These are phyloP conservation scores for Karalla daura DNA, from an alignment of 2,797 vertebrate species.

Conservation along the genomic window DNA sequence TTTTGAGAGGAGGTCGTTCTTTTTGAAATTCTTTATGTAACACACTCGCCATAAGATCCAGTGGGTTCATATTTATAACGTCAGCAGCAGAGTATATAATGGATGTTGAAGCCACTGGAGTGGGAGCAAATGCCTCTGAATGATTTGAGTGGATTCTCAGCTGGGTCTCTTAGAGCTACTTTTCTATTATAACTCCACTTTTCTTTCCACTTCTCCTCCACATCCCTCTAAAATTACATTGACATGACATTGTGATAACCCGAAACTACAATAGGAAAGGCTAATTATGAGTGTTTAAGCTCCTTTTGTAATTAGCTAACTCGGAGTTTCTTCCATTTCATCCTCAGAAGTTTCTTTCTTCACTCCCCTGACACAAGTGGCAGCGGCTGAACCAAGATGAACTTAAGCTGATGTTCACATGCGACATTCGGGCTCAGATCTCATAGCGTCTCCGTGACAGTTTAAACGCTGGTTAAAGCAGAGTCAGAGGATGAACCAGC, in stretches of 20 bases:
- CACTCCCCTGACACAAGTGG: slow-evolving; percentile 46
- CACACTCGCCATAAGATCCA: neutral
- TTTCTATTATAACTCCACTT: slow-evolving; percentile 61
- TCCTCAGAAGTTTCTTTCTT: slow-evolving; percentile 62
- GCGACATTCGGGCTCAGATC: slow-evolving; percentile 42
- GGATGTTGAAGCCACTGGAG: slow-evolving; percentile 29
- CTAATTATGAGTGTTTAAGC: slow-evolving; percentile 81
- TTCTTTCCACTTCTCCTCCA: slow-evolving; percentile 49
- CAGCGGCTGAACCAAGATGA: slow-evolving; percentile 63
- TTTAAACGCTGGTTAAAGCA: slow-evolving; percentile 13
- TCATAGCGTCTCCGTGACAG: slow-evolving; percentile 26
- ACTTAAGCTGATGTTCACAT: slow-evolving; percentile 58
- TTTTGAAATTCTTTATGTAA: neutral
- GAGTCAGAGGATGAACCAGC: slow-evolving; percentile 15
- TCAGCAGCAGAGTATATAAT: slow-evolving; percentile 45
- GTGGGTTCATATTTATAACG: slow-evolving; percentile 32
- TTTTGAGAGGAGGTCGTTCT: neutral
- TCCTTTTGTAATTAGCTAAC: slow-evolving; percentile 78
- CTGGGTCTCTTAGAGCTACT: slow-evolving; percentile 66
- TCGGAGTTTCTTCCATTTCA: slow-evolving; percentile 65
- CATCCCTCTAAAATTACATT: slow-evolving; percentile 70
- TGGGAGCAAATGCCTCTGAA: slow-evolving; percentile 46
- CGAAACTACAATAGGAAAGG: slow-evolving; percentile 67
- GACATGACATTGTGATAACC: slow-evolving; percentile 77
- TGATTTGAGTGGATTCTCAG: slow-evolving; percentile 64